Evolutionary conservation across 2,888 invertebrate species (phyloP), one percentile per base, ranked within the genome.

Genomic region (Bruchidius siliquastri): DNA sequence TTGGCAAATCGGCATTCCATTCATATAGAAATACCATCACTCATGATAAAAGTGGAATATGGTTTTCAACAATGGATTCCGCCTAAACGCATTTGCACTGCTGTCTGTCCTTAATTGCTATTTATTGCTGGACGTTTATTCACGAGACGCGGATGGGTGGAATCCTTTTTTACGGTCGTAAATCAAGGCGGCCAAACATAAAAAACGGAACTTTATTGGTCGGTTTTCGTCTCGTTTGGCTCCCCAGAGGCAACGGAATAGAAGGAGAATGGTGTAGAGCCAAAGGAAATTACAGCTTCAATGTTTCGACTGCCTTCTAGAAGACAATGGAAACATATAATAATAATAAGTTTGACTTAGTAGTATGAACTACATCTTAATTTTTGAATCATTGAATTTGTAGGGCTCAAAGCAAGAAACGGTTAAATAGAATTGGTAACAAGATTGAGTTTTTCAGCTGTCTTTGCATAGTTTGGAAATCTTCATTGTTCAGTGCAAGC

Each of bases 51-150:
- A 74, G 76, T 68, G 72, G 49, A 74, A 74, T 73, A 75, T 75
- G 73, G 76, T 75, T 76, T 77, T 76, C 76, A 72, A 74, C 74
- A 75, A 77, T 70, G 77, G 74, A 72, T 76, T 80, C 76, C 75
- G 78, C 79, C 76, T 76, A 74, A 80, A 80, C 80, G 80, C 77
- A 80, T 81, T 79, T 80, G 79, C 79, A 79, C 78, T 78, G 78
- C 79, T 80, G 82, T 81, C 81, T 77, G 75, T 75, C 75, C 79
- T 79, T 83, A 84, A 84, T 83, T 84, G 81, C 81, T 83, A 83
- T 84, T 84, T 83, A 83, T 83, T 77, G 82, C 81, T 80, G 82
- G 81, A 78, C 81, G 77, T 79, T 80, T 77, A 77, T 80, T 71
- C 71, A 71, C 30, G 71, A 21, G n/a, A 26, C 49, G 49, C 18